Percentiles rank a stretch among this genome's conserved stretches.
These are phyloP conservation scores for Phylloscopus trochilus DNA, from an alignment of 2,113 vertebrate species.

Conservation along the genomic window DNA sequence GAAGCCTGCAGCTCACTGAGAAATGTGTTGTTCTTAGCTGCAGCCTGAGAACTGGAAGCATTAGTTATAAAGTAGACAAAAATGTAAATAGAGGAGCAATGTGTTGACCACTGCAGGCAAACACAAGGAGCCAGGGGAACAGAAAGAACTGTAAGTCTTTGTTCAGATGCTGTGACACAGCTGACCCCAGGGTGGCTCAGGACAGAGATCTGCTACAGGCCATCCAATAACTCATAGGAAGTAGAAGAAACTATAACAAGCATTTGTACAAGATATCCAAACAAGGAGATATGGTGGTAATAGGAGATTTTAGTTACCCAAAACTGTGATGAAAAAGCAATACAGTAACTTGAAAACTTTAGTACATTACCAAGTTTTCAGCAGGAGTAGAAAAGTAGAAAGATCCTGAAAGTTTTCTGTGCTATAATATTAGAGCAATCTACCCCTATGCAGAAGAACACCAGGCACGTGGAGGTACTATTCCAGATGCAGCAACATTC, in stretches of 20 bases:
- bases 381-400: not conserved
- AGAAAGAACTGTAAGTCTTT: conserved; percentile 29
- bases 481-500: not conserved
- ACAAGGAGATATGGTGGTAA: not conserved
- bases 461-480: not conserved
- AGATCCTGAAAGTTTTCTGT: not conserved
- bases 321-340: not conserved
- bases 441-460: not conserved
- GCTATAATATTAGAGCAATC: not conserved
- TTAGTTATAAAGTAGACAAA: not conserved
- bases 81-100: not conserved
- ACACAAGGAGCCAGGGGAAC: not conserved
- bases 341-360: not conserved
- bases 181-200: not conserved
- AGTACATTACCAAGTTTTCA: not conserved
- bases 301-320: not conserved
- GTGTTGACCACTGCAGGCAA: not conserved
- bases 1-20: not conserved
- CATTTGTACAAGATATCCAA: not conserved
- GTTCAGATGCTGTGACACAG: not conserved
- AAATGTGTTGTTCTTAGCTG: not conserved
- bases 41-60: not conserved
- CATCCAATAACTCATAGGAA: not conserved
- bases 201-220: not conserved
- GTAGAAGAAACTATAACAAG: not conserved